A percentile compares a stretch with the other conserved stretches of the same genome.
phyloP scores from a whole-genome alignment of 2,888 invertebrate genomes.

The Keiferia lycopersicella region DNA sequence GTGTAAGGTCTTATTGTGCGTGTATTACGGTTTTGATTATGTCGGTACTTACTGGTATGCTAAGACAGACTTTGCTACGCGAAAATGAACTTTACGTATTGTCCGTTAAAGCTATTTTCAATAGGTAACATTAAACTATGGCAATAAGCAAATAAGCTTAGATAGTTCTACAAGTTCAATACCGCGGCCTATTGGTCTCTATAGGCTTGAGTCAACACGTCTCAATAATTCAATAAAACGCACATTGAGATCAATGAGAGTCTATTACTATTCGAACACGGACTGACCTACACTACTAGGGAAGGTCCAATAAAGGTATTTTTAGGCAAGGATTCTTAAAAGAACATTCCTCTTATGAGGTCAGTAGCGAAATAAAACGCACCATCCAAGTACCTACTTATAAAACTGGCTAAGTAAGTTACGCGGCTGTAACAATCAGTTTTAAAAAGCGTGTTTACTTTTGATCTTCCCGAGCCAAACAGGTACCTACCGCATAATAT shows the following conservation, averaged over 20 bases:
- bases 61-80: conserved; percentile 26
- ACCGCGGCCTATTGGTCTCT: conserved; percentile 22
- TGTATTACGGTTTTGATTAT: conserved; percentile 58
- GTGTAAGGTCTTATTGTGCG: conserved; percentile 59
- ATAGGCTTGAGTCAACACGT: conserved; percentile 28
- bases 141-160: not conserved
- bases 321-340: not conserved
- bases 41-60: conserved; percentile 38
- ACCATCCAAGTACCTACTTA: not conserved
- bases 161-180: conserved; percentile 23
- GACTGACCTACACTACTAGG: conserved; percentile 14
- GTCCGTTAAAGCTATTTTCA: not conserved
- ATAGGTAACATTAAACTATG: not conserved
- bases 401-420: not conserved
- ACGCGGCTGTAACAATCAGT: not conserved
- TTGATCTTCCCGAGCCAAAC: conserved; percentile 10
- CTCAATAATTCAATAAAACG: conserved; percentile 28
- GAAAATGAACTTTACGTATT: not conserved
- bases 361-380: not conserved
- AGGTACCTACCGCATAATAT: conserved; percentile 14
- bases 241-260: conserved; percentile 14
- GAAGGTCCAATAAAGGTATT: not conserved
- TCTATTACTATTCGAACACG: conserved; percentile 7
- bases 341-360: not conserved
- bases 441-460: not conserved